These are phyloP conservation scores for Phrixothrix hirtus DNA, from an alignment of 2,888 invertebrate species.

Conservation along the genomic window DNA sequence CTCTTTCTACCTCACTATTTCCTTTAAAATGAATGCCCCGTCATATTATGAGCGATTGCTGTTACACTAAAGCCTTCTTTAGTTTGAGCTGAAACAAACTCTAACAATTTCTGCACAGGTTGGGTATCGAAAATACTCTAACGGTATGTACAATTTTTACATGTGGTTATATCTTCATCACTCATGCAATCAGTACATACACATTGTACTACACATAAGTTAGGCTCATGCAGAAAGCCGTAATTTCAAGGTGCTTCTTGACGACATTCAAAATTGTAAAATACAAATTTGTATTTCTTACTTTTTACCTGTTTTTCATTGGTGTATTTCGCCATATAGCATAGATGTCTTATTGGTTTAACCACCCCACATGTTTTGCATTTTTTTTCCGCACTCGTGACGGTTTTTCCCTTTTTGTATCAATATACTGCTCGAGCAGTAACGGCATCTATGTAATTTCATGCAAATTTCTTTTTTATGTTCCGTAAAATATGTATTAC, in stretches of 20 bases:
- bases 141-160: not conserved
- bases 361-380: not conserved
- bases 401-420: not conserved
- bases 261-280: slow-evolving; percentile 4
- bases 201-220: not conserved
- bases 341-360: slow-evolving; percentile 1
- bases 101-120: not conserved
- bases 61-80: not conserved
- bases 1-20: not conserved
- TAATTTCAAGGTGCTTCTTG: no score
- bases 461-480: not conserved
- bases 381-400: not conserved
- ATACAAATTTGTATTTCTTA: not conserved
- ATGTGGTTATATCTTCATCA: not conserved
- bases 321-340: not conserved
- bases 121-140: not conserved
- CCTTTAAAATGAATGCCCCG: slow-evolving; percentile 2
- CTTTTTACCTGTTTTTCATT: not conserved
- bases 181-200: not conserved
- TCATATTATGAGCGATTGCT: slow-evolving; percentile 9
- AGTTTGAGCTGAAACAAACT: not conserved
- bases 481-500: not conserved
- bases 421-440: not conserved
- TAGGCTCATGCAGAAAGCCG: slow-evolving; percentile 1
- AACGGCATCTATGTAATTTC: not conserved